Evolutionary conservation across 1,140 invertebrate genomes (phyloP).

Genomic region (Papilio polytes): DNA sequence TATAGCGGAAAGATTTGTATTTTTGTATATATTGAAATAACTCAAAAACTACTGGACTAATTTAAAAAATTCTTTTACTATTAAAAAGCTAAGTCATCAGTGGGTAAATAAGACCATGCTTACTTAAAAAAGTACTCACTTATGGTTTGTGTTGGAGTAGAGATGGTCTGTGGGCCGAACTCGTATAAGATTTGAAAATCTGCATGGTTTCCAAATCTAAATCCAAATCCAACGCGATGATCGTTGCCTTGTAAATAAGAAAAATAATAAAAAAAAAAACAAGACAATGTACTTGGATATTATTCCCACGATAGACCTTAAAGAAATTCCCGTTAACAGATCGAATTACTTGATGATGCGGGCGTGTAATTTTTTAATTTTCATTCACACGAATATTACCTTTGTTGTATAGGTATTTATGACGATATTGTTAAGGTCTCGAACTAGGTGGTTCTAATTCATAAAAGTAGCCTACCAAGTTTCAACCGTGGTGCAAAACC

Average conservation of each 20-base stretch:
- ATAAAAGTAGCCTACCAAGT: slow-evolving; percentile 28
- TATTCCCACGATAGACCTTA: background rate
- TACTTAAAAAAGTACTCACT: slow-evolving; percentile 36
- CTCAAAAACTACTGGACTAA: no score
- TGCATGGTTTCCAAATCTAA: slow-evolving; percentile 90
- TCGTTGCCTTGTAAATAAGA: slow-evolving; percentile 84
- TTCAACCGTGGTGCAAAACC: slow-evolving; percentile 52
- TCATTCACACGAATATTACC: background rate
- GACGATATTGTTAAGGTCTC: no score
- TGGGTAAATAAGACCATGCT: no score
- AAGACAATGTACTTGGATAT: background rate
- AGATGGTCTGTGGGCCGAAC: slow-evolving; percentile 89
- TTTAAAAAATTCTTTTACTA: no score
- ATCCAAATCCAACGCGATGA: slow-evolving; percentile 91
- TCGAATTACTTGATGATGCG: slow-evolving; percentile 3
- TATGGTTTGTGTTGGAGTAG: slow-evolving; percentile 83
- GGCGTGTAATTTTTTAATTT: background rate
- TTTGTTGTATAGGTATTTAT: background rate
- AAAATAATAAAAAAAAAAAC: background rate
- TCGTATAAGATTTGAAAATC: slow-evolving; percentile 92
- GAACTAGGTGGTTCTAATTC: background rate
- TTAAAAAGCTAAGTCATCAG: no score
- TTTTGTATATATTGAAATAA: no score
- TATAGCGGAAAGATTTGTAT: no score
- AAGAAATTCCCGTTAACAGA: background rate